phyloP scores from a whole-genome alignment of 2,888 invertebrate genomes.

The Tenthredo distinguenda region DNA sequence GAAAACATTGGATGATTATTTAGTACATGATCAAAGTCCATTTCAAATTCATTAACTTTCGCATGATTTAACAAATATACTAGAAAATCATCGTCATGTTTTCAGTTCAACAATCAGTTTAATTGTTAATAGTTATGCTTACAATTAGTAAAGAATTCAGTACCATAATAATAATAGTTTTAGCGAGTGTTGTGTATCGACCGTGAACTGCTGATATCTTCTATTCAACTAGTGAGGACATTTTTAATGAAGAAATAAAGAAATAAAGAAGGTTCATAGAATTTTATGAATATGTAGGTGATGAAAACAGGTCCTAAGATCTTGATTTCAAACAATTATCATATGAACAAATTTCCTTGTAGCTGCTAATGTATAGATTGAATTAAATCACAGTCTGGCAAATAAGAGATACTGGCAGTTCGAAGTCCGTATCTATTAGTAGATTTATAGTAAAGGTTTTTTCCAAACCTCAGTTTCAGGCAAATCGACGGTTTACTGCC shows the following conservation, averaged over 20 bases:
- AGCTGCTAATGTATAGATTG: neutral
- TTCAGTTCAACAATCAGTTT: conserved; percentile 10
- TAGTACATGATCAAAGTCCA: neutral
- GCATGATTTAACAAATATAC: neutral
- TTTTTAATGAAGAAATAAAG: neutral
- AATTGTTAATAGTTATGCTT: conserved; percentile 4
- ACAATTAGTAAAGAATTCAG: conserved; percentile 25
- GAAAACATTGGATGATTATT: neutral
- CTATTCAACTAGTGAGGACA: neutral
- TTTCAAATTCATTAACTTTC: neutral
- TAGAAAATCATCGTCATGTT: conserved; percentile 14
- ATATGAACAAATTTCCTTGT: neutral
- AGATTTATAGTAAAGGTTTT: conserved; percentile 8
- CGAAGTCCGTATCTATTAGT: conserved; percentile 36
- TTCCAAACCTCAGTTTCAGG: neutral
- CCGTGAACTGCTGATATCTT: conserved; percentile 44
- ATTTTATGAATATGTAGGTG: neutral
- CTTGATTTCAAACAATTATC: neutral
- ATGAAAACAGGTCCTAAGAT: neutral
- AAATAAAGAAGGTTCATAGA: neutral
- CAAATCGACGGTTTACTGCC: conserved; percentile 18
- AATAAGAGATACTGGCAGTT: conserved; percentile 49
- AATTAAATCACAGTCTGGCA: conserved; percentile 15
- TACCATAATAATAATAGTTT: conserved; percentile 29
- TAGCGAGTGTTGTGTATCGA: conserved; percentile 45